Evolutionary conservation across 2,888 invertebrate species (phyloP), one percentile per base, ranked within the genome.

Genomic region (Diarsia dahlii): DNA sequence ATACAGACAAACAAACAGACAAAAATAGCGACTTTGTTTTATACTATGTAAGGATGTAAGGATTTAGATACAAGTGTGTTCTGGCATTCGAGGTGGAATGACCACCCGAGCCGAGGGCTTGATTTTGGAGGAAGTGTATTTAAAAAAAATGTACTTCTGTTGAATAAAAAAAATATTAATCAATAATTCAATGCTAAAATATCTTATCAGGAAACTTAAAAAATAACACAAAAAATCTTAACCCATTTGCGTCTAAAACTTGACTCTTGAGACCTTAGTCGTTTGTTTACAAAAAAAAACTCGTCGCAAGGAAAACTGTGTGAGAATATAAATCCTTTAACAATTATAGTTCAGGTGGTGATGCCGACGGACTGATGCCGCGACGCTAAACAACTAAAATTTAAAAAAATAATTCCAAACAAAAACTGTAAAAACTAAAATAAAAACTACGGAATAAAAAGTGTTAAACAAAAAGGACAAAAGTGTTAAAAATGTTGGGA

Each of bases 401-500:
- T 34, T n/a, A 8, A 13, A 56, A 6, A 6, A 23, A n/a, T n/a
- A 54, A n/a, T 45, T n/a, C n/a, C 39, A 9, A 63, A 6, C 28
- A n/a, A 6, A 39, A 62, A 39, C 20, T 39, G 39, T 39, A 20
- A 20, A 71, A 75, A 71, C 2, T 4, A 52, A 56, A 68, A 73
- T 78, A 39, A 50, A 67, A 69, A 60, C 64, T 63, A 15, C 5
- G 39, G 66, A 74, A 70, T 66, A 3, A 52, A 52, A 52, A 52
- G 52, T 52, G 52, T 20, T 20, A 52, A 52, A 52, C 52, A 63
- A 76, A 56, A 48, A 56, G 39, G 20, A 79, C 20, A 65, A 45
- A 60, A 81, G 87, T 84, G 85, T 34, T 71, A 52, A 87, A 81
- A 85, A 96, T 96, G 96, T 88, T 95, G 76, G 94, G 92, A 2